Percentiles rank a stretch among this genome's conserved stretches.
phyloP scores from a whole-genome alignment of 2,888 invertebrate species.

The Drosophila picticornis region DNA sequence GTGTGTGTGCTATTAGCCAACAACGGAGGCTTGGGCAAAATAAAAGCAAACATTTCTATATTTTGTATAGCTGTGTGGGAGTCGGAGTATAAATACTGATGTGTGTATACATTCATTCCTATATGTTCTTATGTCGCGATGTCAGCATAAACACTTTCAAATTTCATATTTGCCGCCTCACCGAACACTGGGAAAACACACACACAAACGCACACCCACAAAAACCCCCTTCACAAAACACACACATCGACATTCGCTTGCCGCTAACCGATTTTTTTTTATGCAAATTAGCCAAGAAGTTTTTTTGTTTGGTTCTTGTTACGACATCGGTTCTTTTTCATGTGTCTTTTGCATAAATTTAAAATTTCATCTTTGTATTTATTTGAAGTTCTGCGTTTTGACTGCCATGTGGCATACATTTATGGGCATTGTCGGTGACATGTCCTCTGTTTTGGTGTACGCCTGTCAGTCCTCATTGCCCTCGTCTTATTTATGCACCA shows the following conservation, averaged over 20 bases:
- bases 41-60: constrained; percentile 59
- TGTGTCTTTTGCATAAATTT: constrained; percentile 74
- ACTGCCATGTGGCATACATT: constrained; percentile 56
- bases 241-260: constrained; percentile 41
- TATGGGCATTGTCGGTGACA: constrained; percentile 65
- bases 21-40: constrained; percentile 65
- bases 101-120: constrained; percentile 2
- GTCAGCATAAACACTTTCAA: constrained; percentile 76
- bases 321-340: constrained; percentile 33
- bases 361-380: constrained; percentile 67
- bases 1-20: constrained; percentile 66
- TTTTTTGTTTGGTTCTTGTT: constrained; percentile 28
- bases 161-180: constrained; percentile 74
- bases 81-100: constrained; percentile 26
- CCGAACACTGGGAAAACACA: constrained; percentile 41
- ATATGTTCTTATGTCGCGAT: constrained; percentile 64
- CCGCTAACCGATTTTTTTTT: constrained; percentile 73
- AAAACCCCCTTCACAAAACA: no score
- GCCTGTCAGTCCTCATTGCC: constrained; percentile 45
- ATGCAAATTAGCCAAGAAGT: constrained; percentile 73
- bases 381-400: constrained; percentile 54
- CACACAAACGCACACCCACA: no score
- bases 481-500: constrained; percentile 76
- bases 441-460: constrained; percentile 32
- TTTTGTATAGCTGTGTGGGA: neutral